These are phyloP conservation scores for Eulemur mongoz DNA, from an alignment of 2,797 vertebrate species.

Conservation along the genomic window DNA sequence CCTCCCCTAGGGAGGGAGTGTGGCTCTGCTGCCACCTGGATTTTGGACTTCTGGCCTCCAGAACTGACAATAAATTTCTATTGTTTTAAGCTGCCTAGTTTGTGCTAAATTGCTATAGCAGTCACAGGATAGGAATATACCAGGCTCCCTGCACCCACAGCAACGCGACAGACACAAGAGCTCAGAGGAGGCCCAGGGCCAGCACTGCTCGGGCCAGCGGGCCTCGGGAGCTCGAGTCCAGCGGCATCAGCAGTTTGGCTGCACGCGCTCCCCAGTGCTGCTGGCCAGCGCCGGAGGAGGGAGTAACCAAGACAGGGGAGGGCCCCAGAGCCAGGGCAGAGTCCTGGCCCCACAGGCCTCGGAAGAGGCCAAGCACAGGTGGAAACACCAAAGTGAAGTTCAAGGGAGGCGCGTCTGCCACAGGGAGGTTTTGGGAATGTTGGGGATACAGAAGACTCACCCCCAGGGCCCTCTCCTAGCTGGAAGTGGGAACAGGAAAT, in stretches of 20 bases:
- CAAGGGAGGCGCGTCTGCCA: background rate
- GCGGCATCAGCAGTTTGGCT: background rate
- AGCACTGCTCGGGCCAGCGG: background rate
- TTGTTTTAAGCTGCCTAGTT: background rate
- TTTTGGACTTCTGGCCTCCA: background rate
- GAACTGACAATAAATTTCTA: background rate
- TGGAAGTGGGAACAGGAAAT: constrained; percentile 41
- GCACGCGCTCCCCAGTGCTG: background rate
- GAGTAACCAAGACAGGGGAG: no score
- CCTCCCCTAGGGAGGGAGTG: background rate
- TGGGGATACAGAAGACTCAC: background rate
- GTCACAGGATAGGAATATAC: background rate
- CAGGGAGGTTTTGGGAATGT: background rate
- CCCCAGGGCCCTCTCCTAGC: background rate
- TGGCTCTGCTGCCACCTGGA: background rate
- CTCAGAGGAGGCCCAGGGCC: background rate
- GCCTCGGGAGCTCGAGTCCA: background rate
- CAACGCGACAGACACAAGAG: no score
- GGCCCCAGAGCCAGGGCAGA: background rate
- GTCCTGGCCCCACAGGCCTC: no score
- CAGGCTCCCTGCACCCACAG: background rate
- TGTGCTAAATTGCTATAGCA: background rate
- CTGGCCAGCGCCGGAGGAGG: background rate
- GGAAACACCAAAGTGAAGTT: background rate
- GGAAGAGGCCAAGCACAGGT: background rate